Evolutionary conservation across 2,888 invertebrate species (phyloP), one percentile per base, ranked within the genome.

Genomic region (Pilophorus perplexus): DNA sequence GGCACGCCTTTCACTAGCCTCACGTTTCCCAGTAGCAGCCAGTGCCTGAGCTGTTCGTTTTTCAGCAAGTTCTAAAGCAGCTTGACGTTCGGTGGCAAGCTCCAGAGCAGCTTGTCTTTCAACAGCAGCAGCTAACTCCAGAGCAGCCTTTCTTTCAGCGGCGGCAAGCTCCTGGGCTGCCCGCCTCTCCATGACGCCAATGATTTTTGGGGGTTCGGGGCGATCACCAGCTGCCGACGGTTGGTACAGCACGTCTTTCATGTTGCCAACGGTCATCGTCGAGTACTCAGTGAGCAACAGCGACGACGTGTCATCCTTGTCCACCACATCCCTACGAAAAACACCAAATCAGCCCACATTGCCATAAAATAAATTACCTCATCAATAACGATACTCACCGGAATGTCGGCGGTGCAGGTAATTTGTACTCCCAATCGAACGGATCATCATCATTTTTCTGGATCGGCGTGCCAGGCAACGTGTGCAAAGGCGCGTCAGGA

Each of bases 341-440:
- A n/a, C n/a, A n/a, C n/a, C n/a, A n/a, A n/a, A n/a, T n/a, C n/a
- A n/a, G n/a, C n/a, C n/a, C n/a, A n/a, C n/a, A n/a, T n/a, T n/a
- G n/a, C n/a, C n/a, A n/a, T n/a, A n/a, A 8, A 33, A 33, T 33
- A 33, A 33, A 18, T 8, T 44, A 6, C 6, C n/a, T 44, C 8
- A 44, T 44, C 8, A 44, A n/a, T 8, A 44, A 5, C 44, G 8
- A 44, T 8, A 44, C 44, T 33, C 33, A 67, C 68, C 69, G 82
- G 75, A 73, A 84, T 82, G 14, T 80, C 81, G 84, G 84, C 1
- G 84, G 84, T 0, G 83, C 83, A 0, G 84, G 84, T 42, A 84
- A 75, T 69, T 80, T 78, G 76, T 83, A 80, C 73, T 84, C 77
- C 84, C 83, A 84, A 70, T 77, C 73, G 27, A 71, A 66, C 6